These are phyloP conservation scores for Bradypus variegatus DNA, from an alignment of 2,797 vertebrate genomes.

Conservation along the genomic window DNA sequence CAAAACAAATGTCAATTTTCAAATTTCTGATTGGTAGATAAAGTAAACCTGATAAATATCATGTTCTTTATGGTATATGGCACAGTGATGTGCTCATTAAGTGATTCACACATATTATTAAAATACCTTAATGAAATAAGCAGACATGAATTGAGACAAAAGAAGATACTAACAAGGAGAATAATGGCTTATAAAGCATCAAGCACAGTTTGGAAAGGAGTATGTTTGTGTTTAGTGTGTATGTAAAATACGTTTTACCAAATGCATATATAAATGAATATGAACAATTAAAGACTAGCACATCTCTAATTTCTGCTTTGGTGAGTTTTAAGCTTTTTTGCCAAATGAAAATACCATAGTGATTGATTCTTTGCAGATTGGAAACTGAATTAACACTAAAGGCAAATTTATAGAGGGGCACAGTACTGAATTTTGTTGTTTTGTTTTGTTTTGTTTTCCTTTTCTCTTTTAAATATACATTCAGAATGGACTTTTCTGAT, in stretches of 20 bases:
- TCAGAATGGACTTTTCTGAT: conserved; percentile 63
- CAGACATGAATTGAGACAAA: neutral
- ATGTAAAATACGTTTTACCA: conserved; percentile 37
- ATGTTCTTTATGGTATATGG: neutral
- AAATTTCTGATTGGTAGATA: neutral
- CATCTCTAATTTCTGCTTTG: conserved; percentile 59
- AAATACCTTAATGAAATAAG: neutral
- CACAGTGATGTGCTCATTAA: neutral
- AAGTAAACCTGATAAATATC: neutral
- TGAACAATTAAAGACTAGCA: conserved; percentile 31
- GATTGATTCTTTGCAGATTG: conserved; percentile 57
- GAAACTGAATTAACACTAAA: conserved; percentile 57
- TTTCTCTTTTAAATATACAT: conserved; percentile 42
- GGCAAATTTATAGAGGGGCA: conserved; percentile 68
- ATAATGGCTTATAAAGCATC: neutral
- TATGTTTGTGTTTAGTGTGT: neutral
- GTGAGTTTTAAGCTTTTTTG: conserved; percentile 48
- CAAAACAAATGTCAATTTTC: neutral
- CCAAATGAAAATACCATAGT: conserved; percentile 64
- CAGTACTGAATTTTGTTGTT: conserved; percentile 19
- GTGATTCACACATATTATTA: neutral
- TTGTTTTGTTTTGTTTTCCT: neutral
- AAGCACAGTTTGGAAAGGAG: conserved; percentile 12
- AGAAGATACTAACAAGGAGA: neutral
- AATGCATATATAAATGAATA: conserved; percentile 34